A percentile compares a stretch with the other conserved stretches of the same genome.
Conservation (phyloP, 2,797 vertebrate genomes). For the Cichlasoma orientale region DNA sequence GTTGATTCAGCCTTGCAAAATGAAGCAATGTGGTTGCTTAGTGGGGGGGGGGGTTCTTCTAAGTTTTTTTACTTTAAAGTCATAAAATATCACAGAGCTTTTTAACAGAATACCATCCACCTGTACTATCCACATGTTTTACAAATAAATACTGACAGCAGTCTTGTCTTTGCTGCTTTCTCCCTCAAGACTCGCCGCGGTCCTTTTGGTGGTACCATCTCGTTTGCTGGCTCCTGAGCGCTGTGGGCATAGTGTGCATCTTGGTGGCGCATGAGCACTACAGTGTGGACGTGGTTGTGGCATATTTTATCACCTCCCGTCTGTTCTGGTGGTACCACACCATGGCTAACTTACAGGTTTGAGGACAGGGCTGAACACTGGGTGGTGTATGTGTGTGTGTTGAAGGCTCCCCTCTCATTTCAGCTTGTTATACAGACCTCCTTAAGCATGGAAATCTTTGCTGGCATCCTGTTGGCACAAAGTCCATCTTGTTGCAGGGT, state of each 20-base stretch:
- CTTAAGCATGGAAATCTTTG: conserved; percentile 17
- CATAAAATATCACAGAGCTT: background rate
- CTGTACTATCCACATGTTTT: background rate
- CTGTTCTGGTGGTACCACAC: conserved; percentile 99
- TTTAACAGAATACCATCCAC: background rate
- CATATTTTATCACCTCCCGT: conserved; percentile 96
- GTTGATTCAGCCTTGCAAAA: background rate
- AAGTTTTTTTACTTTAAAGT: background rate
- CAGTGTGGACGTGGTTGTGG: conserved; percentile 93
- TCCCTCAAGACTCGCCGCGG: conserved; percentile 88
- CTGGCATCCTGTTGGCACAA: conserved; percentile 13
- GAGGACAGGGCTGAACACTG: conserved; percentile 8
- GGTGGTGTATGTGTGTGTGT: background rate
- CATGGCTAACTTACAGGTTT: conserved; percentile 95
- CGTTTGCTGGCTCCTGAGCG: conserved; percentile 94
- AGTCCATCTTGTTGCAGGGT: conserved; percentile 21
- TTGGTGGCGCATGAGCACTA: conserved; percentile 98
- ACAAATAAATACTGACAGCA: conserved; percentile 7
- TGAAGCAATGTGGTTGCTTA: background rate
- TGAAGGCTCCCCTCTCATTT: conserved; percentile 5
- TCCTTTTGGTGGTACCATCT: conserved; percentile 99
- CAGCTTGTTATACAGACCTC: conserved; percentile 40
- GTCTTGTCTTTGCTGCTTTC: conserved; percentile 1
- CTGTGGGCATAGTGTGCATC: conserved; percentile 92
- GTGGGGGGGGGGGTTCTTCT: background rate